Conservation (phyloP, 2,113 vertebrate genomes). For the Trichomycterus rosablanca region DNA sequence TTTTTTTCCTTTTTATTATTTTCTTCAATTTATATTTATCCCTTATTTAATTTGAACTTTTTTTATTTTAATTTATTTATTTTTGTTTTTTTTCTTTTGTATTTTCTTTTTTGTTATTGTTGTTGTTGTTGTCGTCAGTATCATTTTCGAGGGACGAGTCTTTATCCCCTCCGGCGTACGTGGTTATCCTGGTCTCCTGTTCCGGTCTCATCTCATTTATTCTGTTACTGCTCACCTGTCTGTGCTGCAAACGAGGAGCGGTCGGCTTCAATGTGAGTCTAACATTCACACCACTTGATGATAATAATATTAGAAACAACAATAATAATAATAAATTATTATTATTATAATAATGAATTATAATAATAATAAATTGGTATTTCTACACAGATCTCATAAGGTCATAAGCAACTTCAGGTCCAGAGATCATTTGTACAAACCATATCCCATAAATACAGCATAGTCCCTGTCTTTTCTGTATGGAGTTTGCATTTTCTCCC, state of each 20-base stretch:
- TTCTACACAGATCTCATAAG: too few relatives aligned
- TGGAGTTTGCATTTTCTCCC: too few relatives aligned
- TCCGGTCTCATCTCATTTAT: slow-evolving; percentile 86
- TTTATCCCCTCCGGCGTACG: slow-evolving; percentile 84
- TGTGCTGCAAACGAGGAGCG: slow-evolving; percentile 86
- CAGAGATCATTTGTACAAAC: too few relatives aligned
- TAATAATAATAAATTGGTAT: too few relatives aligned
- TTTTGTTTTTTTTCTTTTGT: not conserved
- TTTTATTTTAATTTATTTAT: too few relatives aligned
- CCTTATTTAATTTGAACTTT: too few relatives aligned
- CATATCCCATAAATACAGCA: too few relatives aligned
- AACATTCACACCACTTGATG: not conserved
- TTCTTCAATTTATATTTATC: too few relatives aligned
- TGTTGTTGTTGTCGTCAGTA: slow-evolving; percentile 48
- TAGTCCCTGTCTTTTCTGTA: too few relatives aligned
- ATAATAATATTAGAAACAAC: too few relatives aligned
- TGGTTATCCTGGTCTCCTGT: slow-evolving; percentile 88
- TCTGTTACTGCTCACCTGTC: slow-evolving; percentile 87
- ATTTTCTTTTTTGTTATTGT: not conserved
- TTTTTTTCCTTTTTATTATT: not conserved
- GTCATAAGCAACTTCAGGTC: too few relatives aligned
- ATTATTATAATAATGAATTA: not conserved
- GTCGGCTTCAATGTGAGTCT: slow-evolving; percentile 89
- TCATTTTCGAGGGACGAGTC: slow-evolving; percentile 70
- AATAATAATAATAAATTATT: too few relatives aligned